These are phyloP conservation scores for Eunapius fragilis DNA, from an alignment of 37 sponge, comb jelly and placozoan genomes.

Conservation along the genomic window DNA sequence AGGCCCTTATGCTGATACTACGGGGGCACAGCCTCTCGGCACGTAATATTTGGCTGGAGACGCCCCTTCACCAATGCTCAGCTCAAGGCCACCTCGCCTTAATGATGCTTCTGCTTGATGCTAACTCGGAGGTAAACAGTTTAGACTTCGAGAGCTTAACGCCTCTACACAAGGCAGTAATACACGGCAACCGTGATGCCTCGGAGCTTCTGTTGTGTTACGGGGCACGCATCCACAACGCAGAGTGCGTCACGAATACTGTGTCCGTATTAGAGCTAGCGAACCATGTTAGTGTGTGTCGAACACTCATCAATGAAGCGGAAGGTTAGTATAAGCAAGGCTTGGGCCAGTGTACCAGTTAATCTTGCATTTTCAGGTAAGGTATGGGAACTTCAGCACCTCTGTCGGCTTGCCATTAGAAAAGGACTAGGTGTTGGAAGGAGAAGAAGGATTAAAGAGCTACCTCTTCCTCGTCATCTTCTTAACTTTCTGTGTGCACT, in stretches of 20 bases:
- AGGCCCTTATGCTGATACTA: constrained; percentile 69
- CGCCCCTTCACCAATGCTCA: constrained; percentile 73
- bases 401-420: constrained; percentile 62
- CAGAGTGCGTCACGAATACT: constrained; percentile 21
- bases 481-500: constrained; percentile 57
- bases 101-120: constrained; percentile 73
- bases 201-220: constrained; percentile 72
- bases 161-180: constrained; percentile 77
- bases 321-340: constrained; percentile 28
- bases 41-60: constrained; percentile 64
- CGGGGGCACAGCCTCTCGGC: constrained; percentile 1
- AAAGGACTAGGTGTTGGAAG: constrained; percentile 50
- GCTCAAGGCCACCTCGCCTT: constrained; percentile 67
- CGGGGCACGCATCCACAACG: constrained; percentile 58
- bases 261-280: constrained; percentile 53
- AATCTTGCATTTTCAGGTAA: constrained; percentile 45
- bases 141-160: constrained; percentile 64
- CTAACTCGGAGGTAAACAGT: constrained; percentile 69
- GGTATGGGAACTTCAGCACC: constrained; percentile 71
- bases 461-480: constrained; percentile 75
- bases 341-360: too few relatives aligned
- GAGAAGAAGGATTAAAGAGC: constrained; percentile 75
- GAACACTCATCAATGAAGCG: constrained; percentile 34
- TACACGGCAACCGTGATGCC: constrained; percentile 61
- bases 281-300: constrained; percentile 51